Base-by-base conservation (phyloP, 2,113 vertebrate species). In the Mola mola region DNA sequence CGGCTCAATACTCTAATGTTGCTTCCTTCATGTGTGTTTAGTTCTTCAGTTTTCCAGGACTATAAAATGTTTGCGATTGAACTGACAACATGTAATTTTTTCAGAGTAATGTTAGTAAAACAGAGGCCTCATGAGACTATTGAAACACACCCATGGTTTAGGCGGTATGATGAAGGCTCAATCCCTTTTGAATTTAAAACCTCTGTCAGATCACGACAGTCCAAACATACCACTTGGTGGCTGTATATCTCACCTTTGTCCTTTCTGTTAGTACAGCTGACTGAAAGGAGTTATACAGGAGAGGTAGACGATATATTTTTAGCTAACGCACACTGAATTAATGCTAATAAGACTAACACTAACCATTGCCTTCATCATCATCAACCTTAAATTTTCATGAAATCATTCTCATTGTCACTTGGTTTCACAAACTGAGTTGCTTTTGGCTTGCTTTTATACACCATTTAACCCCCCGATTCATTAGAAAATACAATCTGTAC, bases 371-470 rank as follows among this genome's bases (percentile, higher is more conserved):
- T 76, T 80, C 80, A 70, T 87, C 69, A 66, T 83, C 77, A 52
- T 44, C 53, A 41, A 58, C 70, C 50, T 44, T 22, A 16, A n/a
- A n/a, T 22, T 49, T 7, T 81, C 73, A 60, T 66, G 9, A 21
- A 47, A 34, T 60, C 76, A 36, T 73, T 75, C 15, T 78, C 73
- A 63, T 53, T 41, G 16, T 75, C 66, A 63, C 60, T 68, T 72
- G 83, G 59, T 81, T 78, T 87, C 58, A 62, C 66, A 68, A 81
- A 73, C 47, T 72, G 55, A 70, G 47, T 71, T 81, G 66, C 43
- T 83, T 89, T 79, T 59, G 71, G 60, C 82, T 82, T 87, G 86
- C 81, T 86, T 77, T 86, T 48, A 78, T 68, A 52, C 37, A 71
- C 29, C 62, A 56, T 73, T 66, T 72, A 70, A 66, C 28, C 59